Evolutionary conservation across 2,797 vertebrate genomes (phyloP).

Genomic region (Alectoris magna): DNA sequence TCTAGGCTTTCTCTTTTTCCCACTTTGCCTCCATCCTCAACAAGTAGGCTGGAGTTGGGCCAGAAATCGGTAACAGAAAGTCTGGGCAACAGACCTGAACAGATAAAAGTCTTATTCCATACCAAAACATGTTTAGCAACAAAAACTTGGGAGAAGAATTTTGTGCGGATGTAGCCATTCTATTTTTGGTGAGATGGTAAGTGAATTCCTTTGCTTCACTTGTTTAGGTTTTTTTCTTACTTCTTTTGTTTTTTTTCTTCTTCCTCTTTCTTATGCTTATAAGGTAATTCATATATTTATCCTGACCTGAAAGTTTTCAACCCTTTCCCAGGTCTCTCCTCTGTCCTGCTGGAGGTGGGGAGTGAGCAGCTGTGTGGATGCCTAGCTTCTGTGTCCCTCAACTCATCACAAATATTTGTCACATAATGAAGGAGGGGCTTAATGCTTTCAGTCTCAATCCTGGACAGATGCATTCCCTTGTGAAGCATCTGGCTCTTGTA

Average conservation of each 20-base stretch:
- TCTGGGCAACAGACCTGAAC: neutral
- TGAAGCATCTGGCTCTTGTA: neutral
- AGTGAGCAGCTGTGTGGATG: neutral
- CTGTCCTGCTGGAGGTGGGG: neutral
- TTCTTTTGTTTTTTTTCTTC: rapidly evolving
- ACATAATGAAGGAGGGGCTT: neutral
- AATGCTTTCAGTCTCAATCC: neutral
- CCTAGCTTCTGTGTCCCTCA: neutral
- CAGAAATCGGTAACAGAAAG: neutral
- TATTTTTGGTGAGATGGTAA: neutral
- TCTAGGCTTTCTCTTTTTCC: neutral
- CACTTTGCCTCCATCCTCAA: neutral
- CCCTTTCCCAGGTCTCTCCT: rapidly evolving
- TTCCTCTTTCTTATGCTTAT: neutral
- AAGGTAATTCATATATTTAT: neutral
- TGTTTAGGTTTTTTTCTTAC: neutral
- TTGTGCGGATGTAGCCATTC: neutral
- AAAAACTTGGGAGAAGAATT: neutral
- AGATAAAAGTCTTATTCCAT: neutral
- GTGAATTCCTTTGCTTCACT: neutral
- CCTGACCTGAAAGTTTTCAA: neutral
- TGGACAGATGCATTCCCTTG: neutral
- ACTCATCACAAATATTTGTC: neutral
- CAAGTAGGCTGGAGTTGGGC: neutral
- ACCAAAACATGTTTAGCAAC: neutral